Evolutionary conservation across 2,797 vertebrate genomes (phyloP).

Genomic region (Gadopsis marmoratus): DNA sequence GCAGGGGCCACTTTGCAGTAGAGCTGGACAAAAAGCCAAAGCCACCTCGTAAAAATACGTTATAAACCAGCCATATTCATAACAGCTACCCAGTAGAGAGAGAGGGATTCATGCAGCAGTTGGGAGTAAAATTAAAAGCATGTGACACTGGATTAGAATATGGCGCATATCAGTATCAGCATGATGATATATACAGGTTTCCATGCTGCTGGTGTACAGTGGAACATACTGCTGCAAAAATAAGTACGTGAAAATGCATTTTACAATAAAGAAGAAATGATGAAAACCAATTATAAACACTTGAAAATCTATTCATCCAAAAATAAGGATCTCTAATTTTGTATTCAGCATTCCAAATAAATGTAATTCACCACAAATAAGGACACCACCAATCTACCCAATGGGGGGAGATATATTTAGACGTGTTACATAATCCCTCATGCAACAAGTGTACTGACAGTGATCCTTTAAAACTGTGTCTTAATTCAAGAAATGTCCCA

Average conservation of each 20-base stretch:
- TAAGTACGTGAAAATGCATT: constrained; percentile 11
- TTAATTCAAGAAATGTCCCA: constrained; percentile 51
- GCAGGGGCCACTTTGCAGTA: constrained; percentile 60
- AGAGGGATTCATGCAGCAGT: constrained; percentile 71
- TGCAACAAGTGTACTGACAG: constrained; percentile 46
- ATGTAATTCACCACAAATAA: constrained; percentile 14
- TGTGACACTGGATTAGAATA: constrained; percentile 40
- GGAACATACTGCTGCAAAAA: constrained; percentile 19
- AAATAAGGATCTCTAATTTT: constrained; percentile 21
- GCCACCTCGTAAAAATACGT: constrained; percentile 65
- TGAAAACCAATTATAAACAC: constrained; percentile 20
- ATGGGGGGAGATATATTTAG: constrained; percentile 35
- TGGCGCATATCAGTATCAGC: constrained; percentile 27
- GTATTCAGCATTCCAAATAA: constrained; percentile 14
- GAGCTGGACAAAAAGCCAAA: constrained; percentile 64
- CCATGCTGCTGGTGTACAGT: not conserved
- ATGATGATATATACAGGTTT: constrained; percentile 32
- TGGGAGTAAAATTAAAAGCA: constrained; percentile 62
- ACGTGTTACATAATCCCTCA: constrained; percentile 33
- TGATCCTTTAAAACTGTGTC: constrained; percentile 49
- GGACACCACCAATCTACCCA: constrained; percentile 15
- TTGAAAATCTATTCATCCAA: constrained; percentile 13
- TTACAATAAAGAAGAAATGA: constrained; percentile 9
- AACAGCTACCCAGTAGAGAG: constrained; percentile 63
- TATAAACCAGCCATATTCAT: constrained; percentile 65